A percentile compares a stretch with the other conserved stretches of the same genome.
Evolutionary conservation across 2,888 invertebrate genomes (phyloP).

Genomic region (Neoscelio sp.): DNA sequence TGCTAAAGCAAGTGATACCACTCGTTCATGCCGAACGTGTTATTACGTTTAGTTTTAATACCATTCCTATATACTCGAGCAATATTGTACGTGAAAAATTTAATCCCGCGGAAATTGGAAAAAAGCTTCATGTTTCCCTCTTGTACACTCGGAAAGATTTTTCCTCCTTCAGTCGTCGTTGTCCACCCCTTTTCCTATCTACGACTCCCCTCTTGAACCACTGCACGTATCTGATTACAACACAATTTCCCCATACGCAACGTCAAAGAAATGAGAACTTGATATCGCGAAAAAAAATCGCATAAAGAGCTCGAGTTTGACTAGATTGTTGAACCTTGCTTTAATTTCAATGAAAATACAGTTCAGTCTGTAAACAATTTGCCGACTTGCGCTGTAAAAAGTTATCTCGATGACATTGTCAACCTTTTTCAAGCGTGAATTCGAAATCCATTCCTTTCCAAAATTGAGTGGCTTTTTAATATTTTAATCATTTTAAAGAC

Average conservation of each 20-base stretch:
- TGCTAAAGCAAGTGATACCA: slow-evolving; percentile 14
- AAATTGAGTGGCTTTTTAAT: too few species aligned
- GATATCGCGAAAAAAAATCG: slow-evolving; percentile 59
- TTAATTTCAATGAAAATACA: slow-evolving; percentile 27
- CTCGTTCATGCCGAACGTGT: slow-evolving; percentile 38
- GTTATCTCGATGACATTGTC: too few species aligned
- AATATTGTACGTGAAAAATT: slow-evolving; percentile 27
- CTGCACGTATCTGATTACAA: slow-evolving; percentile 62
- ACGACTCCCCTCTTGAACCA: slow-evolving; percentile 36
- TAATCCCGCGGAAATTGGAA: slow-evolving; percentile 47
- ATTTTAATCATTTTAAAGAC: too few species aligned
- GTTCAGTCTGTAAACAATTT: slow-evolving; percentile 48
- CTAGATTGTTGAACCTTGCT: slow-evolving; percentile 42
- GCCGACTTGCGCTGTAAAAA: background rate
- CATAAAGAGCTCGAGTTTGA: slow-evolving; percentile 55
- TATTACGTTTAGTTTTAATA: slow-evolving; percentile 51
- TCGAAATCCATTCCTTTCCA: too few species aligned
- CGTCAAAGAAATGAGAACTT: slow-evolving; percentile 60
- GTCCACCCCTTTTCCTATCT: slow-evolving; percentile 18
- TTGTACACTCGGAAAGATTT: slow-evolving; percentile 68
- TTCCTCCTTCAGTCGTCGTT: slow-evolving; percentile 19
- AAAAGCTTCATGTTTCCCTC: slow-evolving; percentile 71
- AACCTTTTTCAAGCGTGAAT: too few species aligned
- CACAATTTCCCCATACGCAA: slow-evolving; percentile 51
- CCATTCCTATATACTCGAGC: slow-evolving; percentile 8